Evolutionary conservation across 2,888 invertebrate genomes (phyloP).

Genomic region (Lordiphosa andalusiaca): DNA sequence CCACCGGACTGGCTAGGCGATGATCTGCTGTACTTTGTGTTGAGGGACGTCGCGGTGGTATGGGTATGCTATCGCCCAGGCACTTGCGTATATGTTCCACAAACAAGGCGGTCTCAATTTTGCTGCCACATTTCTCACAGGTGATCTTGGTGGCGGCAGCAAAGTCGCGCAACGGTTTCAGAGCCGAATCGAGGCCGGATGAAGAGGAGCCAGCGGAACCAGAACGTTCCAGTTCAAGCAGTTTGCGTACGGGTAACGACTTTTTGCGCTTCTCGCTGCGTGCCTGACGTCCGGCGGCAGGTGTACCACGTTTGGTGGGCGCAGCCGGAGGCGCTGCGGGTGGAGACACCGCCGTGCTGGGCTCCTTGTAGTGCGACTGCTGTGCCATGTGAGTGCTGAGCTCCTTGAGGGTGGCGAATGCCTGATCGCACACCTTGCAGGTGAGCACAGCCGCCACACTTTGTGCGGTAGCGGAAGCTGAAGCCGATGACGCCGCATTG

Average conservation of each 20-base stretch:
- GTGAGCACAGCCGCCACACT: slow-evolving; percentile 94
- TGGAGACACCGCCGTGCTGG: slow-evolving; percentile 85
- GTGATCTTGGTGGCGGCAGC: slow-evolving; percentile 87
- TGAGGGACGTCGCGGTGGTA: slow-evolving; percentile 79
- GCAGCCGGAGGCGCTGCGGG: slow-evolving; percentile 32
- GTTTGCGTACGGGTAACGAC: slow-evolving; percentile 93
- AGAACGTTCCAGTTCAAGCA: slow-evolving; percentile 90
- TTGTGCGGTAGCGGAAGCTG: slow-evolving; percentile 81
- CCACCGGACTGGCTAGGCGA: slow-evolving; percentile 81
- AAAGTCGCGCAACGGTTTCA: slow-evolving; percentile 81
- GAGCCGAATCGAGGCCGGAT: slow-evolving; percentile 83
- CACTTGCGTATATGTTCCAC: slow-evolving; percentile 97
- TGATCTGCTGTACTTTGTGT: slow-evolving; percentile 83
- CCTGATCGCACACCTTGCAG: slow-evolving; percentile 98
- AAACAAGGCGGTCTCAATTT: slow-evolving; percentile 94
- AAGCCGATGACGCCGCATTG: slow-evolving; percentile 31
- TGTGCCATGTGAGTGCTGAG: slow-evolving; percentile 98
- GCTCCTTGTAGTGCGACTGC: slow-evolving; percentile 97
- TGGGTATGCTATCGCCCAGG: slow-evolving; percentile 85
- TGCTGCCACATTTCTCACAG: slow-evolving; percentile 97
- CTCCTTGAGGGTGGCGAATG: slow-evolving; percentile 96
- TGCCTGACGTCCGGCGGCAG: slow-evolving; percentile 87
- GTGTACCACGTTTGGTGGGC: slow-evolving; percentile 7
- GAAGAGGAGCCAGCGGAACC: slow-evolving; percentile 84
- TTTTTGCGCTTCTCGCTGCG: slow-evolving; percentile 93